Base-by-base conservation (phyloP, 1,140 invertebrate species). In the Drosophila carrolli region DNA sequence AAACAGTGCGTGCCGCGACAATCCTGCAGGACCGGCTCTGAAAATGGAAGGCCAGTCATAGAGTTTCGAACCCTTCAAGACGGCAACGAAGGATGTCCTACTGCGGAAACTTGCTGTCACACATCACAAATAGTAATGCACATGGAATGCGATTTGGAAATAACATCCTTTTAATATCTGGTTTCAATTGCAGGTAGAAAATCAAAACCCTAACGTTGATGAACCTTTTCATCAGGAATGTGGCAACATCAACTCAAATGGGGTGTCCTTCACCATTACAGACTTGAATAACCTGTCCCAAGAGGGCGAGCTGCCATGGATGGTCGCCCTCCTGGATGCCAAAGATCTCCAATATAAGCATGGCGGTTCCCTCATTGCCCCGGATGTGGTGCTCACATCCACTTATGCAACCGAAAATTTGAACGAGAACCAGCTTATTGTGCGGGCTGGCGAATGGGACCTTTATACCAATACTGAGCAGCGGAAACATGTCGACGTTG, bases 281-380 rank as follows among this genome's bases (percentile, higher is more conserved):
- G 1, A 14, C 1, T 1, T 10, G 14, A 10, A 23, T 5, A 10
- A 13, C 23, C 11, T 6, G 2, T 35, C 58, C 37, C 48, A 41
- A 11, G 38, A 53, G 27, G 94, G 95, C 10, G 97, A 98, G 93
- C 97, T 97, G 79, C 96, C 96, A 0, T 98, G 97, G 97, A 96
- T 97, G 93, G 95, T 96, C 0, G 97, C 96, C 3, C 94, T 98
- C 35, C 81, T 97, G 71, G 95, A 95, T 76, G 93, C 93, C 0
- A 92, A 93, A 11, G 94, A 95, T 75, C 94, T 61, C 40, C 13
- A 9, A 4, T 92, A 95, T 65, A 93, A 96, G 35, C 95, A 95
- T 46, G 95, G 94, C 0, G 96, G 95, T 0, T 95, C 96, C 0
- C 88, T 96, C 0, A 95, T 96, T 19, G 93, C 95, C 44, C 94